These are phyloP conservation scores for Diplogasteroides magnus DNA, from an alignment of 1,140 invertebrate genomes.

Conservation along the genomic window DNA sequence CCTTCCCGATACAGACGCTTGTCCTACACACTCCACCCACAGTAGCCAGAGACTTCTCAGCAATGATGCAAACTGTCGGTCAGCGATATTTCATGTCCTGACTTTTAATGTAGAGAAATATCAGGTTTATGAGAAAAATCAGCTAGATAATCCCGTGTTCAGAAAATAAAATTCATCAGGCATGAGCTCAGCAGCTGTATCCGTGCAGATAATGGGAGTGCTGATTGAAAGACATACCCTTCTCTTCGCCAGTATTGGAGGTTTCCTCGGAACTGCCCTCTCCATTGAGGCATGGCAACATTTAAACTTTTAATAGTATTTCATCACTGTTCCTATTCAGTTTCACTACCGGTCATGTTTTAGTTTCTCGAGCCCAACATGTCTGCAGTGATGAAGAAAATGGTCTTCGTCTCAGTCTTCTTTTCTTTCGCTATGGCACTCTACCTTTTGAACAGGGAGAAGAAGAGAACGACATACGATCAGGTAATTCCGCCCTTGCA, in stretches of 20 bases:
- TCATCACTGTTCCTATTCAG: background rate
- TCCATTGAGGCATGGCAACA: constrained; percentile 19
- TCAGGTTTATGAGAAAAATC: too few relatives aligned
- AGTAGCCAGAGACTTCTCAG: constrained; percentile 47
- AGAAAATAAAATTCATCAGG: constrained; percentile 1
- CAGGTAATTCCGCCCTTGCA: too few relatives aligned
- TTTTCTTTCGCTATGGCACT: constrained; percentile 43
- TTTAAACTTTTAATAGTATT: too few relatives aligned
- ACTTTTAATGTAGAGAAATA: too few relatives aligned
- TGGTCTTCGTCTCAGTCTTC: constrained; percentile 32
- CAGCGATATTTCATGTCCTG: background rate
- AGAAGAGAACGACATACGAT: too few relatives aligned
- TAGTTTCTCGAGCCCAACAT: constrained; percentile 18
- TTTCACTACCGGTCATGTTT: constrained; percentile 16
- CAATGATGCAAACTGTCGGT: constrained; percentile 50
- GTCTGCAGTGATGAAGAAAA: constrained; percentile 41
- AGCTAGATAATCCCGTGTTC: background rate
- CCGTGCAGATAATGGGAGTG: constrained; percentile 45
- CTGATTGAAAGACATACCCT: constrained; percentile 42
- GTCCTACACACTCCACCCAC: constrained; percentile 38
- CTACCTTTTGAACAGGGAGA: too few relatives aligned
- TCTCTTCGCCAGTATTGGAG: constrained; percentile 41
- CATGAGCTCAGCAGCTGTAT: constrained; percentile 42
- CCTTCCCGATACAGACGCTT: constrained; percentile 53
- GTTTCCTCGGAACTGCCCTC: constrained; percentile 6